phyloP scores from a whole-genome alignment of 2,888 invertebrate genomes.

The Drosophila quinaria region DNA sequence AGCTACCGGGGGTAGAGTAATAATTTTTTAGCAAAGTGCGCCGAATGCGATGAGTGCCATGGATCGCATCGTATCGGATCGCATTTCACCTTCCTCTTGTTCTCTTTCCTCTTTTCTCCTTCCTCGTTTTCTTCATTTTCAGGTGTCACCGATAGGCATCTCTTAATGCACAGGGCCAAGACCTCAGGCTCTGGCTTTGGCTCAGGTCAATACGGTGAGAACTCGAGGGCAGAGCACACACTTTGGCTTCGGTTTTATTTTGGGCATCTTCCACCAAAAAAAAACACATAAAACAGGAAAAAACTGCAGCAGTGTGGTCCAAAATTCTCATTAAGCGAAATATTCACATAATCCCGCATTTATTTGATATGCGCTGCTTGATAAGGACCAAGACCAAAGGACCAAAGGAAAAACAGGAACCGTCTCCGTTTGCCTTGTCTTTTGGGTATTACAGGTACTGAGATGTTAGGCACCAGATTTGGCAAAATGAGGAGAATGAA shows the following conservation, averaged over 20 bases:
- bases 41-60: slow-evolving; percentile 65
- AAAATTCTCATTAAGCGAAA: slow-evolving; percentile 82
- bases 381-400: slow-evolving; percentile 60
- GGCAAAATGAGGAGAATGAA: slow-evolving; percentile 34
- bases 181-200: slow-evolving; percentile 24
- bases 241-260: slow-evolving; percentile 57
- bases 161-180: slow-evolving; percentile 76
- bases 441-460: slow-evolving; percentile 44
- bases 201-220: slow-evolving; percentile 53
- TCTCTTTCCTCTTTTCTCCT: slow-evolving; percentile 59
- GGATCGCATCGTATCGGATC: slow-evolving; percentile 82
- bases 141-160: slow-evolving; percentile 85
- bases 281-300: slow-evolving; percentile 12
- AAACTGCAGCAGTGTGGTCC: slow-evolving; percentile 73
- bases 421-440: slow-evolving; percentile 21
- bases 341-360: slow-evolving; percentile 82
- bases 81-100: slow-evolving; percentile 83
- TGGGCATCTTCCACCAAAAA: slow-evolving; percentile 43
- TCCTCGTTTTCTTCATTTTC: slow-evolving; percentile 73
- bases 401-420: slow-evolving; percentile 42
- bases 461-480: slow-evolving; percentile 46
- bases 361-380: slow-evolving; percentile 77
- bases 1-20: slow-evolving; percentile 59
- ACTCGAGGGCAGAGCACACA: slow-evolving; percentile 56
- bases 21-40: slow-evolving; percentile 73